phyloP scores from a whole-genome alignment of 2,113 vertebrate genomes.

The Diadophis punctatus region DNA sequence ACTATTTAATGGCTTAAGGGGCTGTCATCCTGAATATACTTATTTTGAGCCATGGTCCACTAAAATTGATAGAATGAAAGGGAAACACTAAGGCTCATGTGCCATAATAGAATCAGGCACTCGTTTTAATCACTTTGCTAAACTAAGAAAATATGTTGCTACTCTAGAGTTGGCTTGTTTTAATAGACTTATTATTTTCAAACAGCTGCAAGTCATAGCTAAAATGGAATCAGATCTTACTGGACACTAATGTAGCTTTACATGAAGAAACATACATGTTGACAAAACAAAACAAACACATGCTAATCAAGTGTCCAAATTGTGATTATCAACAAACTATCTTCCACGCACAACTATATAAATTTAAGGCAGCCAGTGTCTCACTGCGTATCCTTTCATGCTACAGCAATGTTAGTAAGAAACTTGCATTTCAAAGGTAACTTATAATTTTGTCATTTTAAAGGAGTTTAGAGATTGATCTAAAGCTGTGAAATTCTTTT shows the following conservation, averaged over 20 bases:
- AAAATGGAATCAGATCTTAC: background rate
- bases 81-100: background rate
- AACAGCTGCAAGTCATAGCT: background rate
- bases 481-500: conserved; percentile 12
- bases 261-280: background rate
- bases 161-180: background rate
- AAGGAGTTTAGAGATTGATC: background rate
- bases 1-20: background rate
- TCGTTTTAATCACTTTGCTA: background rate
- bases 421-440: background rate
- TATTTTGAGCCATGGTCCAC: background rate
- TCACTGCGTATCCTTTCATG: background rate
- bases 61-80: background rate
- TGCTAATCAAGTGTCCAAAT: background rate
- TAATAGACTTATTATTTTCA: background rate
- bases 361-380: background rate
- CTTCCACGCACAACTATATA: background rate
- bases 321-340: background rate
- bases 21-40: conserved; percentile 8
- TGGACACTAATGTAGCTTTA: background rate
- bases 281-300: background rate
- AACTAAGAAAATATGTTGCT: background rate
- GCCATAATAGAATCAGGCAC: background rate
- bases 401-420: conserved; percentile 6
- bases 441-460: background rate